Evolutionary conservation across 2,797 vertebrate species (phyloP).

Genomic region (Cryptoblepharus egeriae): DNA sequence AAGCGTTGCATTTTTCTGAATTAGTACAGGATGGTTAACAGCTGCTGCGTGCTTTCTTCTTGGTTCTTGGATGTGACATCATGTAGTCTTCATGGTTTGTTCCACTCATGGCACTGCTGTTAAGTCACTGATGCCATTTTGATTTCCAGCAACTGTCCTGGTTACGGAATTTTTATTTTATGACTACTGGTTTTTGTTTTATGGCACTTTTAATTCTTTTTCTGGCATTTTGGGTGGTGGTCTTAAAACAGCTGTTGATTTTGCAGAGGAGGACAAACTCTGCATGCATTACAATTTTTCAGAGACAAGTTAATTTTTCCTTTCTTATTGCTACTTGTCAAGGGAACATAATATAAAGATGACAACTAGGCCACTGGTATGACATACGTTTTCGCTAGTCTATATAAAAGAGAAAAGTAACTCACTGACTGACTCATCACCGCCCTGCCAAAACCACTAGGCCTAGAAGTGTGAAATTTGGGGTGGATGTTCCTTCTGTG

Average conservation of each 20-base stretch:
- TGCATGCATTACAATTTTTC: neutral
- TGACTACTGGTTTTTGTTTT: neutral
- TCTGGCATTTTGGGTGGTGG: neutral
- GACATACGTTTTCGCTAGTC: no score
- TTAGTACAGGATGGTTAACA: neutral
- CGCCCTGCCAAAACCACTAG: no score
- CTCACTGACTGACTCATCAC: no score
- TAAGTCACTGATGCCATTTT: neutral
- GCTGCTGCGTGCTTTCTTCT: neutral
- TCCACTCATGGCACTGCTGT: neutral
- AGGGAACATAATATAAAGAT: neutral
- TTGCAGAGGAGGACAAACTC: neutral
- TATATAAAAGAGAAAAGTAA: no score
- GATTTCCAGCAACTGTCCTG: neutral
- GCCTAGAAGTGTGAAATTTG: no score
- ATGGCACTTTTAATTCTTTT: neutral
- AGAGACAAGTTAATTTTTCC: conserved; percentile 1
- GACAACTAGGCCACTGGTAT: neutral
- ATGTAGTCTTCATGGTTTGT: conserved; percentile 4
- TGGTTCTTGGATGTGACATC: neutral
- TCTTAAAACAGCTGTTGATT: neutral
- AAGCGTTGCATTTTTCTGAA: neutral
- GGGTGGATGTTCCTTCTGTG: no score
- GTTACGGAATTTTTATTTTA: neutral
- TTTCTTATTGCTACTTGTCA: neutral